These are phyloP conservation scores for Cataglyphis cursor DNA, from an alignment of 2,888 invertebrate genomes.

Conservation along the genomic window DNA sequence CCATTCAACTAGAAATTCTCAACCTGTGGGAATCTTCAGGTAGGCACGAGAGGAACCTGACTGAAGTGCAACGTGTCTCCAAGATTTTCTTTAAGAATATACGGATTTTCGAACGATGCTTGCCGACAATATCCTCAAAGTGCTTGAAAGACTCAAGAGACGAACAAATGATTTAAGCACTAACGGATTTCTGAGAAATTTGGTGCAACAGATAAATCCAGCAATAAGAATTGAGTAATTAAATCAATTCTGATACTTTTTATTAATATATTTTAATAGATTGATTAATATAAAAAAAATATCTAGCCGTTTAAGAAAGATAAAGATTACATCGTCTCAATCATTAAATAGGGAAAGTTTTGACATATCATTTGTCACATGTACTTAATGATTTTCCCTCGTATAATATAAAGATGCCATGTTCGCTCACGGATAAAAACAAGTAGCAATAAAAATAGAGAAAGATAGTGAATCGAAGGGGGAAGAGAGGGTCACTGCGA, in stretches of 20 bases:
- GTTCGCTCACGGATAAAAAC: background rate
- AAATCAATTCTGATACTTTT: background rate
- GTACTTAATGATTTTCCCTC: too few species aligned
- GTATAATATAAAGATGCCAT: background rate
- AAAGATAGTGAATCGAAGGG: constrained; percentile 38
- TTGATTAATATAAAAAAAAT: background rate
- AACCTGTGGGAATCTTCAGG: constrained; percentile 59
- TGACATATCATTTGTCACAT: too few species aligned
- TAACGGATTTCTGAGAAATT: constrained; percentile 10
- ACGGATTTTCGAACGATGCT: constrained; percentile 35
- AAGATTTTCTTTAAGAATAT: constrained; percentile 36
- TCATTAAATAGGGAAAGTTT: too few species aligned
- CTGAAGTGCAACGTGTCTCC: constrained; percentile 31
- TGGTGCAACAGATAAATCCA: background rate
- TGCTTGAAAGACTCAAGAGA: constrained; percentile 23
- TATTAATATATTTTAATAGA: background rate
- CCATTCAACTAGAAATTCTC: constrained; percentile 57
- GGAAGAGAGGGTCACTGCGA: constrained; percentile 72
- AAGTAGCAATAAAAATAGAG: constrained; percentile 14
- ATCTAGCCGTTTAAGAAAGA: too few species aligned
- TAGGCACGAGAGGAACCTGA: constrained; percentile 40
- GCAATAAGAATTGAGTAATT: constrained; percentile 7
- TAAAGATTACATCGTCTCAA: background rate
- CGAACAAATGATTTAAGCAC: constrained; percentile 44
- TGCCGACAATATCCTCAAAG: constrained; percentile 25